Evolutionary conservation across 30 jellyfish, hydroid and myxozoan species (phyloP).

Genomic region (Calvadosia cruxmelitensis): DNA sequence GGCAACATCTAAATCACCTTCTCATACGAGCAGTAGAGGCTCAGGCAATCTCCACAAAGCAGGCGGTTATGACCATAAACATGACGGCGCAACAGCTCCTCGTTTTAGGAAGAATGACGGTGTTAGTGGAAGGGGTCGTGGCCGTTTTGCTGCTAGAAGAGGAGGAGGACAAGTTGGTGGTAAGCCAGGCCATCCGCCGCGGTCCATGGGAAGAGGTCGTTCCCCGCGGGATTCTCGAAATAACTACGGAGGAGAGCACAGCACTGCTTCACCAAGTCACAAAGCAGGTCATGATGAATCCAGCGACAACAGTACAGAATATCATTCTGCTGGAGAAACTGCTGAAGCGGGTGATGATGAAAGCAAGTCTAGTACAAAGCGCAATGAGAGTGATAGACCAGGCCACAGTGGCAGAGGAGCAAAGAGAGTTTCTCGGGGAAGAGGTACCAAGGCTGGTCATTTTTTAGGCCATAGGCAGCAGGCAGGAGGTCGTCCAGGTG

Average conservation of each 20-base stretch:
- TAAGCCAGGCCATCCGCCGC: no score
- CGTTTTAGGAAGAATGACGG: not conserved
- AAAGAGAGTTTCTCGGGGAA: conserved; percentile 7
- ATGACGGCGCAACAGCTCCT: not conserved
- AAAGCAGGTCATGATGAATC: not conserved
- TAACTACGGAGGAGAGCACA: not conserved
- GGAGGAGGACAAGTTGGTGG: no score
- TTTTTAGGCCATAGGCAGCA: conserved; percentile 99
- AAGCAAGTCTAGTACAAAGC: not conserved
- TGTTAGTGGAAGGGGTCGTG: not conserved
- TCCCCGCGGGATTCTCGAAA: no score
- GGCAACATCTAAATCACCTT: not conserved
- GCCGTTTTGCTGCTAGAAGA: no score
- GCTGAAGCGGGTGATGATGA: conserved; percentile 1
- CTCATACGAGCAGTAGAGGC: not conserved
- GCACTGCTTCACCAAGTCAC: not conserved
- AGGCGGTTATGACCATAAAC: not conserved
- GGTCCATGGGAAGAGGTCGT: no score
- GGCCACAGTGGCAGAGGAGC: not conserved
- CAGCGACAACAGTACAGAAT: not conserved
- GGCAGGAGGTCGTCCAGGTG: conserved; percentile 73
- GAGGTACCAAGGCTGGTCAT: conserved; percentile 51
- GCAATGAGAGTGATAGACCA: not conserved
- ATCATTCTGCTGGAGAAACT: not conserved
- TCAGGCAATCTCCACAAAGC: not conserved